Percentiles rank a stretch among this genome's conserved stretches.
Evolutionary conservation across 2,888 invertebrate genomes (phyloP).

Genomic region (Sarcophaga subvicina): DNA sequence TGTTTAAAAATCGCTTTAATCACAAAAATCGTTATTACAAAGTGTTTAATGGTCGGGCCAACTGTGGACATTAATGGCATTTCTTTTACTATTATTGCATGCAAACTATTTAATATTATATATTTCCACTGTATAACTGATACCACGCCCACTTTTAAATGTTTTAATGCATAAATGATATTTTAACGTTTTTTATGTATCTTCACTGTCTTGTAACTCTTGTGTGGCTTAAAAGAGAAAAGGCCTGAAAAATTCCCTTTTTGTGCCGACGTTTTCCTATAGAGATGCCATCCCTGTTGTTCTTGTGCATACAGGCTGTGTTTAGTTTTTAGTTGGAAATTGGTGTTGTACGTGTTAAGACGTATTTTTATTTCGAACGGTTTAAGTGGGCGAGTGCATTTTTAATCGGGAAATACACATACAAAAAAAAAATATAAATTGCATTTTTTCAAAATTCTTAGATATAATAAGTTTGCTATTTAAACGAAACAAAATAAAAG

Average conservation of each 20-base stretch:
- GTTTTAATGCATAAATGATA: too few relatives aligned
- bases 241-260: background rate
- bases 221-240: too few relatives aligned
- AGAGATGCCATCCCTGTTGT: background rate
- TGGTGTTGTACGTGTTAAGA: constrained; percentile 51
- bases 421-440: constrained; percentile 24
- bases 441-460: constrained; percentile 24
- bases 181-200: too few relatives aligned
- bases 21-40: too few relatives aligned
- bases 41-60: too few relatives aligned
- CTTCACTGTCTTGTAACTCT: too few relatives aligned
- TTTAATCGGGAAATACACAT: constrained; percentile 29
- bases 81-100: too few relatives aligned
- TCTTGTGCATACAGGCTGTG: constrained; percentile 19
- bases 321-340: constrained; percentile 57
- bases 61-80: too few relatives aligned
- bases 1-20: too few relatives aligned
- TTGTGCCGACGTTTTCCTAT: background rate
- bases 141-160: too few relatives aligned
- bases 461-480: constrained; percentile 11
- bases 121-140: too few relatives aligned
- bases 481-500: background rate
- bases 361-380: constrained; percentile 1
- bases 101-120: too few relatives aligned
- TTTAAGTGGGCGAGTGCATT: constrained; percentile 16